Evolutionary conservation across 2,888 invertebrate genomes (phyloP), one percentile per base, ranked within the genome.

Genomic region (Drosophila greeni): DNA sequence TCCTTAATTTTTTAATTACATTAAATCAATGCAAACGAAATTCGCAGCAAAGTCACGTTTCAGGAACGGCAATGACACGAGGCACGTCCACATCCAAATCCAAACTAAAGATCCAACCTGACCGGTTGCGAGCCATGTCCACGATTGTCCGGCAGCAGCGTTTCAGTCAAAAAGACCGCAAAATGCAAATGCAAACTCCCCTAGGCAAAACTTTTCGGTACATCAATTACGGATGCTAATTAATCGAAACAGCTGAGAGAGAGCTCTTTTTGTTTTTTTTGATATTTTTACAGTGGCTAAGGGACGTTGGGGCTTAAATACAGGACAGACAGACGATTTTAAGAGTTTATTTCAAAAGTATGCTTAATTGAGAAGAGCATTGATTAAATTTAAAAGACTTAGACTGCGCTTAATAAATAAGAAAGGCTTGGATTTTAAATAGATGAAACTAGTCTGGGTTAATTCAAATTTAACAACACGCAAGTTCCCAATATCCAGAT

Each of bases 161-260:
- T 31, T 47, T 49, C 40, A 55, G 45, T 40, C 37, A 66, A 72
- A 66, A 49, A 47, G 72, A 62, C 65, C 56, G 43, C 49, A 60
- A 62, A 59, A 60, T 49, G 72, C 72, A 73, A 76, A 75, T 61
- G 62, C 72, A 72, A 75, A 73, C 48, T 73, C 75, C 81, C 66
- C 76, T 72, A 74, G 81, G 70, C 75, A 76, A 81, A 86, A 80
- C 77, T 87, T 87, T 84, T 77, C 72, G 75, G 76, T 76, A 83
- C 86, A 86, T 87, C 87, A 86, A 87, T 86, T 86, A 86, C 83
- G 83, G 74, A 85, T 86, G 86, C 86, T 86, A 86, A 86, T 86
- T 86, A 86, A 85, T 84, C 84, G 84, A 74, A 75, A 75, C 79
- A 82, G 74, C 74, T 73, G 74, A 74, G 67, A 73, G 39, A 8